Evolutionary conservation across 2,888 invertebrate species (phyloP).

Genomic region (Acrobasis consociella): DNA sequence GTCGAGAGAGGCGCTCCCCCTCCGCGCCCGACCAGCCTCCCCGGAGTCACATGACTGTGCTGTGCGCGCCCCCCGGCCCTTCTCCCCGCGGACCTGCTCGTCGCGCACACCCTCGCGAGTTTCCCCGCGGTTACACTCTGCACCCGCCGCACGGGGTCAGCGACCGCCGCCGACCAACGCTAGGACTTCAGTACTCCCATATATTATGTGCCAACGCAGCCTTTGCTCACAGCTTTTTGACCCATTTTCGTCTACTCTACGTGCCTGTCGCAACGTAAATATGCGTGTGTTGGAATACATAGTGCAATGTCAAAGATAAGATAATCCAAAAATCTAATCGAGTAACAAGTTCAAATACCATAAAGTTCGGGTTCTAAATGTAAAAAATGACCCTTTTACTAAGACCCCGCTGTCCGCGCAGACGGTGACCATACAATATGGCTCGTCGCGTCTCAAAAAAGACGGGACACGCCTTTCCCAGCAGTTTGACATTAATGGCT

Average conservation of each 20-base stretch:
- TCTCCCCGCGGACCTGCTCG: slow-evolving; percentile 37
- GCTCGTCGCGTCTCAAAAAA: too few relatives aligned
- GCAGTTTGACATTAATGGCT: too few relatives aligned
- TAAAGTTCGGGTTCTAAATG: too few relatives aligned
- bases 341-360: too few relatives aligned
- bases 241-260: not conserved
- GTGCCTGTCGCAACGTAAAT: not conserved
- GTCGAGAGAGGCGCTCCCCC: slow-evolving; percentile 27
- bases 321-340: too few relatives aligned
- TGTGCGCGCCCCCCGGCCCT: slow-evolving; percentile 34
- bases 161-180: slow-evolving; percentile 11
- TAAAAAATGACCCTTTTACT: too few relatives aligned
- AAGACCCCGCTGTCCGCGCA: too few relatives aligned
- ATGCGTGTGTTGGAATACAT: too few relatives aligned
- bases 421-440: too few relatives aligned
- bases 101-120: slow-evolving; percentile 30
- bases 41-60: slow-evolving; percentile 50
- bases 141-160: slow-evolving; percentile 28
- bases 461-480: too few relatives aligned
- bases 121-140: slow-evolving; percentile 32
- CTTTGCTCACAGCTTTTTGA: slow-evolving; percentile 1
- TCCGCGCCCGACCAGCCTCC: slow-evolving; percentile 26
- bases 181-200: too few relatives aligned
- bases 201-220: not conserved
- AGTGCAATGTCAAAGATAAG: too few relatives aligned